Percentiles rank a stretch among this genome's conserved stretches.
Conservation (phyloP, 2,888 invertebrate species). For the Athalia cordata region DNA sequence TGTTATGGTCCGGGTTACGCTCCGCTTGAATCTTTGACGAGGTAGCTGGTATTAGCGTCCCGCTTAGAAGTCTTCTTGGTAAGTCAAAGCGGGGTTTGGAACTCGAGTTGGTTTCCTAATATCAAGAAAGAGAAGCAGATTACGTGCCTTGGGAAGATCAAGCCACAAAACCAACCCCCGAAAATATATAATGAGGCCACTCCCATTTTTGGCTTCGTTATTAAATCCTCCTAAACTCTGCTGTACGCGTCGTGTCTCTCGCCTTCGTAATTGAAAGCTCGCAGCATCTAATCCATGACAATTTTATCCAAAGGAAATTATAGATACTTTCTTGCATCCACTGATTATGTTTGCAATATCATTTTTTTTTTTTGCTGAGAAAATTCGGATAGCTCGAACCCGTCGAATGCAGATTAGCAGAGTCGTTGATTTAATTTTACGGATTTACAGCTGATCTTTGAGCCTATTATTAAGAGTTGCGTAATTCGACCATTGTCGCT, state of each 20-base stretch:
- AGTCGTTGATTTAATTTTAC: constrained; percentile 1
- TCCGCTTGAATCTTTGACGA: constrained; percentile 28
- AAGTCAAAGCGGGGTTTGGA: constrained; percentile 5
- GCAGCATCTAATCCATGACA: no score
- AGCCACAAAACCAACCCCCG: no score
- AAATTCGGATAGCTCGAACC: background rate
- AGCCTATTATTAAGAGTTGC: constrained; percentile 27
- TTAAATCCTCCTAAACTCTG: no score
- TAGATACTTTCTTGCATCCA: no score
- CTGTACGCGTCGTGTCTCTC: no score
- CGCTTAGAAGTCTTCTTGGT: background rate
- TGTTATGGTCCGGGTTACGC: constrained; percentile 18
- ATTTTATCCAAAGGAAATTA: no score
- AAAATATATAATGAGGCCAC: no score
- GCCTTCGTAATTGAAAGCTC: no score
- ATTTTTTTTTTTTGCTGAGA: no score
- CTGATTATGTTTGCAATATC: no score
- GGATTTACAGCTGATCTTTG: background rate
- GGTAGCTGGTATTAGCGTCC: constrained; percentile 24
- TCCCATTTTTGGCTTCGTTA: no score
- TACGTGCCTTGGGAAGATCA: background rate
- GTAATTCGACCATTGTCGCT: constrained; percentile 26
- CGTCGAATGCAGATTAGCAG: background rate
- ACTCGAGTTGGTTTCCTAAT: background rate
- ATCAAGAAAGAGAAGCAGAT: background rate